These are phyloP conservation scores for Festucalex cinctus DNA, from an alignment of 2,113 vertebrate genomes.

Conservation along the genomic window DNA sequence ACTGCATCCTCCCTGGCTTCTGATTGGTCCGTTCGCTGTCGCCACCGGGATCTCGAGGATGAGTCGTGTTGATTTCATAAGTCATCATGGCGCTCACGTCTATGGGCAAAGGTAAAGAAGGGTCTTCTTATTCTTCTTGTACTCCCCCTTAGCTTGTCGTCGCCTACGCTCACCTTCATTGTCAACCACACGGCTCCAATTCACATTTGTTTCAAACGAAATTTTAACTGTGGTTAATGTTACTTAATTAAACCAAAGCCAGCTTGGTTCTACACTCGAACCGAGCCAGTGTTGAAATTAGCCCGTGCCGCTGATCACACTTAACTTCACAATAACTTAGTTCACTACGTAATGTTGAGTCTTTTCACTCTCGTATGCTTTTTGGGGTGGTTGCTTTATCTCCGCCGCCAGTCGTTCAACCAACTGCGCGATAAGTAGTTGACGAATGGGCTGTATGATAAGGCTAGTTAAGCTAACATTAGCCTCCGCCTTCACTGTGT, in stretches of 20 bases:
- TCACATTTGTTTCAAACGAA: background rate
- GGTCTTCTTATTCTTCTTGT: slow-evolving; percentile 16
- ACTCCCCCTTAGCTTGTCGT: background rate
- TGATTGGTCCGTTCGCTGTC: slow-evolving; percentile 56
- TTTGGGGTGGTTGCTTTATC: slow-evolving; percentile 21
- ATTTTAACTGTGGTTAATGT: slow-evolving; percentile 1
- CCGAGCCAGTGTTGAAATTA: background rate
- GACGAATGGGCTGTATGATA: slow-evolving; percentile 48
- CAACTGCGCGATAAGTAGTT: slow-evolving; percentile 42
- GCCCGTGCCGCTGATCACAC: background rate
- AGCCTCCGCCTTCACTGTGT: background rate
- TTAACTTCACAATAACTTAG: background rate
- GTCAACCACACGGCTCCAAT: background rate
- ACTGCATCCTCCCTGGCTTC: background rate
- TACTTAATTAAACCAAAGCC: slow-evolving; percentile 17
- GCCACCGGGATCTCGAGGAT: slow-evolving; percentile 22
- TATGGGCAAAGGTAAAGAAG: slow-evolving; percentile 66
- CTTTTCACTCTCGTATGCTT: background rate
- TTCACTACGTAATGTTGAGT: background rate
- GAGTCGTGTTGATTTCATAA: slow-evolving; percentile 70
- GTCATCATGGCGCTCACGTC: slow-evolving; percentile 76
- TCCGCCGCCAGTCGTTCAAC: background rate
- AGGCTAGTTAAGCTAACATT: slow-evolving; percentile 30
- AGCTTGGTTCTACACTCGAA: slow-evolving; percentile 6
- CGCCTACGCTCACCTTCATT: fast-evolving